phyloP scores from a whole-genome alignment of 2,113 vertebrate species.

The Morone saxatilis region DNA sequence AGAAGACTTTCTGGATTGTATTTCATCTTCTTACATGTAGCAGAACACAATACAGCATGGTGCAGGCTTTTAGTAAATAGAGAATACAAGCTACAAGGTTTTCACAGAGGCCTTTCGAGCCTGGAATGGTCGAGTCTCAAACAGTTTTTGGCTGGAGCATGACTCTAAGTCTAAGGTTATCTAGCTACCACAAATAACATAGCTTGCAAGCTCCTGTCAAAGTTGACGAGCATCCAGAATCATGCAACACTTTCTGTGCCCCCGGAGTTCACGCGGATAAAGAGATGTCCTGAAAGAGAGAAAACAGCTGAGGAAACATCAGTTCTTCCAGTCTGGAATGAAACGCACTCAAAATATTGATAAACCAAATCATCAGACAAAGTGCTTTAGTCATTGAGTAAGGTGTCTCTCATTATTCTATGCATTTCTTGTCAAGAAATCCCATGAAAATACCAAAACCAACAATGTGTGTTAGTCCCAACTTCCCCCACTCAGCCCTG shows the following conservation, averaged over 20 bases:
- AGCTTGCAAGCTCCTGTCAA: neutral
- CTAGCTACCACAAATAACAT: slow-evolving; percentile 5
- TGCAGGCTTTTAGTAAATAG: neutral
- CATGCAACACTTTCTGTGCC: neutral
- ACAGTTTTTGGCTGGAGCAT: neutral
- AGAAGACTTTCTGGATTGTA: no score
- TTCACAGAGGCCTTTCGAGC: neutral
- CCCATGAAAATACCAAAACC: neutral
- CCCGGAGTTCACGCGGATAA: neutral
- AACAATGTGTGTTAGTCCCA: neutral
- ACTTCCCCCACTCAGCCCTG: neutral
- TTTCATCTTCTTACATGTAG: no score
- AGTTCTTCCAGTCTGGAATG: neutral
- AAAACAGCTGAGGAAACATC: neutral
- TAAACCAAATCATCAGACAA: neutral
- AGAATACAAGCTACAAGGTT: neutral
- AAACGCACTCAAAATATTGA: neutral
- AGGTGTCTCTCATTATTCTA: neutral
- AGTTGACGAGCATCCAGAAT: slow-evolving; percentile 11
- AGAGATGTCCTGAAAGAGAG: neutral
- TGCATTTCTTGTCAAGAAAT: neutral
- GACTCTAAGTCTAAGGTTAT: neutral
- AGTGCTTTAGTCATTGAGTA: neutral
- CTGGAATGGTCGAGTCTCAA: neutral
- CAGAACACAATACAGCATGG: neutral